A percentile compares a stretch with the other conserved stretches of the same genome.
These are phyloP conservation scores for Altica lythri DNA, from an alignment of 2,888 invertebrate genomes.

Conservation along the genomic window DNA sequence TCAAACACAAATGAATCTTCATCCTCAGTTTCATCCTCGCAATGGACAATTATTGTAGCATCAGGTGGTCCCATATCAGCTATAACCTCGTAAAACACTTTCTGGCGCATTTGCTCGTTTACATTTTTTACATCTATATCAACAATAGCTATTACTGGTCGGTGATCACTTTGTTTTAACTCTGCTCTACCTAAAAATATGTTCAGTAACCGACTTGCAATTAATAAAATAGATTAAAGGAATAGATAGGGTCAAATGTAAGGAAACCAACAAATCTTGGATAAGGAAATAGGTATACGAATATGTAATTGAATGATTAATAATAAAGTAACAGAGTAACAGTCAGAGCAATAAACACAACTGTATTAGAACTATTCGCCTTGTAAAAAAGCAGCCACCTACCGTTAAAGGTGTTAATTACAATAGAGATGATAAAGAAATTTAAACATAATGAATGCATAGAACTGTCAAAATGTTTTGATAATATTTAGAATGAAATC, in stretches of 20 bases:
- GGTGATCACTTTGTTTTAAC: conserved; percentile 95
- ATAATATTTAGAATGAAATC: no score
- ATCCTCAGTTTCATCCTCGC: conserved; percentile 42
- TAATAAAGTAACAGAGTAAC: no score
- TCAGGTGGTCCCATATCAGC: conserved; percentile 92
- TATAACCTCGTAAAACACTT: conserved; percentile 77
- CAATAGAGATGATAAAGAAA: no score
- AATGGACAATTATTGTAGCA: conserved; percentile 82
- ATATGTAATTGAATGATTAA: not conserved
- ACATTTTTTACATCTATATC: conserved; percentile 86
- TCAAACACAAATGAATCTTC: conserved; percentile 70
- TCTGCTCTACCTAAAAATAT: conserved; percentile 68
- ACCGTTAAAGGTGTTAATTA: no score
- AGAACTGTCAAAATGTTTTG: no score
- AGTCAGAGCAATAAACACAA: no score
- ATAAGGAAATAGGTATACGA: not conserved
- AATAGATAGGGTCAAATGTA: not conserved
- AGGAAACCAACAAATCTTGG: not conserved
- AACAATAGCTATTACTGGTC: conserved; percentile 91
- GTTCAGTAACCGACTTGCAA: not conserved
- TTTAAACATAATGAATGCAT: no score
- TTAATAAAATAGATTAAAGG: not conserved
- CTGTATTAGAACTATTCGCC: no score
- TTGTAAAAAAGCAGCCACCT: no score
- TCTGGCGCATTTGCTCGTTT: conserved; percentile 74